phyloP scores from a whole-genome alignment of 2,888 invertebrate species.

The Melipona bicolor region DNA sequence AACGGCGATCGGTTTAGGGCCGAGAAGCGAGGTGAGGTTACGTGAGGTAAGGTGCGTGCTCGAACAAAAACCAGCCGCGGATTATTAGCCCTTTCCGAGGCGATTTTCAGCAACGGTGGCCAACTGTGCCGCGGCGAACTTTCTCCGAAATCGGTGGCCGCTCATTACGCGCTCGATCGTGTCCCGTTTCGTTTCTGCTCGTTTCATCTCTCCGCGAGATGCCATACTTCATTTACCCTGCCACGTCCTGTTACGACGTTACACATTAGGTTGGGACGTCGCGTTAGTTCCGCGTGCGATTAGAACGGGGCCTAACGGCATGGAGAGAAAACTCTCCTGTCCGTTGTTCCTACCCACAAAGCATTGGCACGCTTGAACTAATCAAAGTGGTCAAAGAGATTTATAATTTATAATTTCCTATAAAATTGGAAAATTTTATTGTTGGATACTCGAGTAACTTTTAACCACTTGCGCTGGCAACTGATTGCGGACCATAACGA shows the following conservation, averaged over 20 bases:
- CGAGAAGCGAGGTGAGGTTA: not conserved
- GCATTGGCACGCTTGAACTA: slow-evolving; percentile 12
- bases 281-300: slow-evolving; percentile 62
- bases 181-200: slow-evolving; percentile 23
- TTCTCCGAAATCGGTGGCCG: slow-evolving; percentile 54
- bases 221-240: slow-evolving; percentile 43
- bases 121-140: slow-evolving; percentile 27
- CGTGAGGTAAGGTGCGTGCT: not conserved
- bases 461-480: too few relatives aligned
- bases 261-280: too few relatives aligned
- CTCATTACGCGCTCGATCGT: slow-evolving; percentile 34
- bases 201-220: slow-evolving; percentile 22
- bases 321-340: slow-evolving; percentile 27
- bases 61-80: slow-evolving; percentile 28
- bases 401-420: too few relatives aligned
- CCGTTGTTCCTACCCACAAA: slow-evolving; percentile 18
- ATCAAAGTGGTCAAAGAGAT: too few relatives aligned
- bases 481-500: too few relatives aligned
- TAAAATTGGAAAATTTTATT: too few relatives aligned
- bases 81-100: slow-evolving; percentile 44
- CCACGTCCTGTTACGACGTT: slow-evolving; percentile 44
- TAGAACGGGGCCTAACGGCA: slow-evolving; percentile 58
- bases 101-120: slow-evolving; percentile 41
- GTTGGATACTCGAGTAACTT: too few relatives aligned
- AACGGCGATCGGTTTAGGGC: not conserved